Percentiles rank a stretch among this genome's conserved stretches.
Evolutionary conservation across 2,888 invertebrate species (phyloP).

Genomic region (Geotrupes spiniger): DNA sequence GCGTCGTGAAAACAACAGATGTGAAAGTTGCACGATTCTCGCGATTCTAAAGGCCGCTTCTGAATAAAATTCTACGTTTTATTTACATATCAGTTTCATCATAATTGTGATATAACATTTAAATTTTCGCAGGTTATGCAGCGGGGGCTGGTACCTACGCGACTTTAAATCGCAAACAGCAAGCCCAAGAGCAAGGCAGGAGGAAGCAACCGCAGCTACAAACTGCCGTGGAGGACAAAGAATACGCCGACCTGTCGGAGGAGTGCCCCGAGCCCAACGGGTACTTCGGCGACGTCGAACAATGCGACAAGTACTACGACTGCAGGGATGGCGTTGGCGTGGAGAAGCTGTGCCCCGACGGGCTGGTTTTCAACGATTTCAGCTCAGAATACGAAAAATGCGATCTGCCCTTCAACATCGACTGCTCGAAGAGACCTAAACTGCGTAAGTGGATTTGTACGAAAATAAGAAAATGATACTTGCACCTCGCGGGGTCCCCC

Average conservation of each 20-base stretch:
- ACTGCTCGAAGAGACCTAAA: conserved; percentile 74
- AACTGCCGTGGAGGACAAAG: conserved; percentile 33
- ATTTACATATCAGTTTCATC: too few species aligned
- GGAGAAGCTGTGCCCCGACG: conserved; percentile 82
- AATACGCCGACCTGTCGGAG: conserved; percentile 60
- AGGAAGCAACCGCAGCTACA: conserved; percentile 21
- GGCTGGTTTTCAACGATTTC: conserved; percentile 87
- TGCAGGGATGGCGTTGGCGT: conserved; percentile 73
- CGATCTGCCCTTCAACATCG: conserved; percentile 82
- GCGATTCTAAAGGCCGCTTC: too few species aligned
- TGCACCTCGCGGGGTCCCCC: too few species aligned
- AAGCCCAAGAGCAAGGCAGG: conserved; percentile 19
- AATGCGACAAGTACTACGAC: conserved; percentile 86
- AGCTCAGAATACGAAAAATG: conserved; percentile 80
- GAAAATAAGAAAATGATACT: not conserved
- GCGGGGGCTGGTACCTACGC: conserved; percentile 25
- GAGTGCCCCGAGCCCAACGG: conserved; percentile 80
- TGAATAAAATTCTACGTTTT: too few species aligned
- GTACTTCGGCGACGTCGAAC: conserved; percentile 79
- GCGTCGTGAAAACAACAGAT: too few species aligned
- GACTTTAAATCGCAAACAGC: conserved; percentile 24
- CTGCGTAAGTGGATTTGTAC: conserved; percentile 65
- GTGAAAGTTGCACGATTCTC: too few species aligned
- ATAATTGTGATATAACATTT: not conserved
- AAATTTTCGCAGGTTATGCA: conserved; percentile 23